Base-by-base conservation (phyloP, 2,888 invertebrate genomes). In the Scaptomyza cyrtandrae region DNA sequence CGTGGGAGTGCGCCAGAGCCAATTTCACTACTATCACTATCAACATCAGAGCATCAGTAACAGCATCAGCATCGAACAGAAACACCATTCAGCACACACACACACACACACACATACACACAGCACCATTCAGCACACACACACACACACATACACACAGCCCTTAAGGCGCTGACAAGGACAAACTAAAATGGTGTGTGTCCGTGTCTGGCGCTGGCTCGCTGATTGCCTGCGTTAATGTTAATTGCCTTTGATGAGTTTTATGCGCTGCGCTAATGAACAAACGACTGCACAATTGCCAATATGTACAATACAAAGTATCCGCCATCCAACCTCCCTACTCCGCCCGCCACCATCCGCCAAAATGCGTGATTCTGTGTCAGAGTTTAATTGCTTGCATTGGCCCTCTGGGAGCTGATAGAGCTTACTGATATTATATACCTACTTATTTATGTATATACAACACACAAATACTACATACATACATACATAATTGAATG, bases 181-280 rank as follows among this genome's bases (percentile, higher is more conserved):
- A 63, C 66, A 52, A 62, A 37, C 44, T 41, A 43, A 50, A 31
- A 57, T 44, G 43, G 45, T 19, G 24, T 24, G 24, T 24, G 24
- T 24, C 24, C 24, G 24, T 1, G 19, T 10, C 16, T 16, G 14
- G 39, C 41, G 52, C 48, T 67, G 37, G 54, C 63, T 41, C 73
- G 71, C 79, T 86, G 86, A 86, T 86, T 86, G 86, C 85, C 86
- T 74, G 79, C 75, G 86, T 83, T 86, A 86, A 86, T 86, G 86
- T 86, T 86, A 86, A 86, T 86, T 86, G 86, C 86, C 86, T 85
- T 80, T 86, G 86, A 86, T 86, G 86, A 86, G 86, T 86, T 86
- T 86, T 86, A 86, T 86, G 81, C 85, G 86, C 78, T 81, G 75
- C 70, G 81, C 81, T 86, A 86, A 86, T 86, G 86, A 86, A 85